phyloP scores from a whole-genome alignment of 2,797 vertebrate species.

The Sebastiscus albofasciatus region DNA sequence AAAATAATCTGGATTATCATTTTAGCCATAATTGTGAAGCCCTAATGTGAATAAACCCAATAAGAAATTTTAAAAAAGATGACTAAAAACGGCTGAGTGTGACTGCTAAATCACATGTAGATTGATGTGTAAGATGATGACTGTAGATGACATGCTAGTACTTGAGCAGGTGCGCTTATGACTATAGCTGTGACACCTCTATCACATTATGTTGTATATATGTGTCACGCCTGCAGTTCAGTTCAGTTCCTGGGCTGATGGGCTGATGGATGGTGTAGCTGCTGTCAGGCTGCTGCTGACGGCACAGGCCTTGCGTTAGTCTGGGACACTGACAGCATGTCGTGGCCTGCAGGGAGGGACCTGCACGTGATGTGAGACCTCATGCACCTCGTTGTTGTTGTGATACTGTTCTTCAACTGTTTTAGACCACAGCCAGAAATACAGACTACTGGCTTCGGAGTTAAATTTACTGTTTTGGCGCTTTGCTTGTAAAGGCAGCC shows the following conservation, averaged over 20 bases:
- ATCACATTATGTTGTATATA: background rate
- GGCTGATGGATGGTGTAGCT: constrained; percentile 18
- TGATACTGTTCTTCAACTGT: constrained; percentile 15
- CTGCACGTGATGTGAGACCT: constrained; percentile 23
- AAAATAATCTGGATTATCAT: too few relatives aligned
- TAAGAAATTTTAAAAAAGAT: too few relatives aligned
- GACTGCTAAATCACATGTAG: too few relatives aligned
- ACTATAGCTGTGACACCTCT: constrained; percentile 12
- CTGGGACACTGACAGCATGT: constrained; percentile 50
- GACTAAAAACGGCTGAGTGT: fast-evolving
- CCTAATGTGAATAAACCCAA: too few relatives aligned
- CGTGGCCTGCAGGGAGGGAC: constrained; percentile 44
- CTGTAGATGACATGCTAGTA: too few relatives aligned
- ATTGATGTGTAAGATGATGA: fast-evolving
- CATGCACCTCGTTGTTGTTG: constrained; percentile 1
- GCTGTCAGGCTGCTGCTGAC: constrained; percentile 15
- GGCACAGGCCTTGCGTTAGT: constrained; percentile 25
- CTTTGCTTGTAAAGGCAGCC: background rate
- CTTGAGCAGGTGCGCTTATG: too few relatives aligned
- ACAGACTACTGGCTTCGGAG: background rate
- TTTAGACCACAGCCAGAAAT: background rate
- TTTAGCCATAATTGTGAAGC: too few relatives aligned
- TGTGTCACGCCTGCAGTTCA: constrained; percentile 12
- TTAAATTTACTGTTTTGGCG: background rate
- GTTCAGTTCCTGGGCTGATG: constrained; percentile 4